A percentile compares a stretch with the other conserved stretches of the same genome.
Evolutionary conservation across 2,113 vertebrate species (phyloP).

Genomic region (Sialia sialis): DNA sequence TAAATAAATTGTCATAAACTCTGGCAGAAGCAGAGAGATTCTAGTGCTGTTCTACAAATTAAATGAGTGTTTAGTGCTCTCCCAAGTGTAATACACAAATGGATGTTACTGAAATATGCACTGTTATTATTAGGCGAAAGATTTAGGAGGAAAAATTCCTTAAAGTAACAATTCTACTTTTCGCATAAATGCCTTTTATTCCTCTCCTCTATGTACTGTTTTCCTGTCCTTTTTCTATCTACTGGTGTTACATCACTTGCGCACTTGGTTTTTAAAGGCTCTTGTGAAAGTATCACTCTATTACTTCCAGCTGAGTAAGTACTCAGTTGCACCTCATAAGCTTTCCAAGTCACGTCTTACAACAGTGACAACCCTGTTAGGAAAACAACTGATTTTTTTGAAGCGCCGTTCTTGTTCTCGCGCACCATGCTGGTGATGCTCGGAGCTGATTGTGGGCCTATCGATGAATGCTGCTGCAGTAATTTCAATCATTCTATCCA

Average conservation of each 20-base stretch:
- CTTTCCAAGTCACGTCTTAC: constrained; percentile 44
- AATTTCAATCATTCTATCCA: background rate
- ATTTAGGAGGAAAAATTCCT: background rate
- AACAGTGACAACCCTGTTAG: constrained; percentile 29
- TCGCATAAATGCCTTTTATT: background rate
- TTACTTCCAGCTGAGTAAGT: constrained; percentile 65
- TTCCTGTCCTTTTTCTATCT: background rate
- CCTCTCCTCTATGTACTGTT: background rate
- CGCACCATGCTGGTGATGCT: background rate
- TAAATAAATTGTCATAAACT: background rate
- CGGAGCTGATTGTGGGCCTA: background rate
- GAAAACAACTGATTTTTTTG: constrained; percentile 45
- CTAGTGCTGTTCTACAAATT: background rate
- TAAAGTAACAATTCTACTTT: background rate
- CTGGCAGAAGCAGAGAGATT: background rate
- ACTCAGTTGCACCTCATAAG: constrained; percentile 53
- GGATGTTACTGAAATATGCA: constrained; percentile 7
- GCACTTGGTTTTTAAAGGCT: constrained; percentile 27
- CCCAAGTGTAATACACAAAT: background rate
- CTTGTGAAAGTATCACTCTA: constrained; percentile 37
- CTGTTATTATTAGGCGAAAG: background rate
- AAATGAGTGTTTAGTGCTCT: constrained; percentile 10
- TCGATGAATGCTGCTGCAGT: background rate
- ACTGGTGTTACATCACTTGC: constrained; percentile 7
- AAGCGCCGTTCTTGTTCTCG: background rate